Evolutionary conservation across 2,797 vertebrate genomes (phyloP), one percentile per base, ranked within the genome.

Genomic region (Peromyscus melanophrys): DNA sequence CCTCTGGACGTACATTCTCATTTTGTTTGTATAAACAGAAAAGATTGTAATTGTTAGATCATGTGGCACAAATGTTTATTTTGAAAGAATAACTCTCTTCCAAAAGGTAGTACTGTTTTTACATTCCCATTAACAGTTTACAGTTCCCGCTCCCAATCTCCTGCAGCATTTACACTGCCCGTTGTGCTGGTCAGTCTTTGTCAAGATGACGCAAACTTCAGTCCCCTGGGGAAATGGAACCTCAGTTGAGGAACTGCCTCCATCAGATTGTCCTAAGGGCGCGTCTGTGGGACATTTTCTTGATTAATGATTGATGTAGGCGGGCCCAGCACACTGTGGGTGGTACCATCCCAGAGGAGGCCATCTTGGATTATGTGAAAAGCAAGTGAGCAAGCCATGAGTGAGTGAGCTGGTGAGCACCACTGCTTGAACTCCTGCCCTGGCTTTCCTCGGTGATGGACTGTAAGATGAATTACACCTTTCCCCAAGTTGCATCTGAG

Each of bases 21-120:
- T 0, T 75, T 89, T n/a, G 19, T 76, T 67, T 85, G 16, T 31
- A 27, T 81, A 80, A 84, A 75, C n/a, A 52, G 37, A 46, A 76
- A 67, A 9, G 37, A 63, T 67, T 25, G 0, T 83, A 67, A 88
- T 84, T 61, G 29, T 67, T 69, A 34, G 25, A 59, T 95, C 29
- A 59, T 31, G 43, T n/a, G n/a, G 34, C 73, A 78, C 73, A 19
- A 75, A 13, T 84, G n/a, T 40, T 91, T 93, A 75, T 91, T 93
- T 73, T 80, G 8, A 55, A 84, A 93, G 82, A 93, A 84, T 29
- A 46, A 43, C 40, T 81, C n/a, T 69, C 46, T 94, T 34, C 75
- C 25, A 29, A 69, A 65, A n/a, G 65, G 16, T 77, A 57, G 16
- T 77, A 57, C 67, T 31, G 9, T 40, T 43, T 55, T 71, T 61